A percentile compares a stretch with the other conserved stretches of the same genome.
Conservation (phyloP, 2,113 vertebrate genomes). For the Ceyx melanurus region DNA sequence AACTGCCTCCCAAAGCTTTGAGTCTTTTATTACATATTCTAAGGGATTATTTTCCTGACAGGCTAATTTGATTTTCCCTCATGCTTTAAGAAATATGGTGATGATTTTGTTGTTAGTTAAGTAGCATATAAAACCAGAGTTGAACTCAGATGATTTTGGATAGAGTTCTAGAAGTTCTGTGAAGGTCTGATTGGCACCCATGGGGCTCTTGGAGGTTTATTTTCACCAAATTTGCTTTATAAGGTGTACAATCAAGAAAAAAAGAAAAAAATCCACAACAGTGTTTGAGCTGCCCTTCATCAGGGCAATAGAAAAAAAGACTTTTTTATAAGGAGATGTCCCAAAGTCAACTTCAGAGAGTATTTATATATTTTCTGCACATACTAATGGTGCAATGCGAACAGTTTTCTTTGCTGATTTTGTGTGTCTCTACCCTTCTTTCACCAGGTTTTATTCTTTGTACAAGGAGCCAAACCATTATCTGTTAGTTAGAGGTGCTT, state of each 20-base stretch:
- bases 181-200: not conserved
- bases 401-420: not conserved
- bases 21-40: not conserved
- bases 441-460: not conserved
- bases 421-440: not conserved
- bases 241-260: not conserved
- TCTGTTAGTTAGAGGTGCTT: not conserved
- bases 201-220: not conserved
- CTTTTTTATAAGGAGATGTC: not conserved
- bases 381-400: accelerated
- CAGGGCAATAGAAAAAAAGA: not conserved
- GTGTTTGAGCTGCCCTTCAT: not conserved
- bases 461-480: not conserved
- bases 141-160: not conserved
- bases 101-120: not conserved
- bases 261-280: not conserved
- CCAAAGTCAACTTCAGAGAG: not conserved
- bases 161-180: not conserved
- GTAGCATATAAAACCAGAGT: not conserved
- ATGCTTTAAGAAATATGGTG: not conserved
- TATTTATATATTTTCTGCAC: not conserved
- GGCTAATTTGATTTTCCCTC: not conserved
- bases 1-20: not conserved
- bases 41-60: not conserved
- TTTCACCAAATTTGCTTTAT: not conserved